Percentiles rank a stretch among this genome's conserved stretches.
Conservation (phyloP, 2,888 invertebrate genomes). For the Pseudeuparius sepicola region DNA sequence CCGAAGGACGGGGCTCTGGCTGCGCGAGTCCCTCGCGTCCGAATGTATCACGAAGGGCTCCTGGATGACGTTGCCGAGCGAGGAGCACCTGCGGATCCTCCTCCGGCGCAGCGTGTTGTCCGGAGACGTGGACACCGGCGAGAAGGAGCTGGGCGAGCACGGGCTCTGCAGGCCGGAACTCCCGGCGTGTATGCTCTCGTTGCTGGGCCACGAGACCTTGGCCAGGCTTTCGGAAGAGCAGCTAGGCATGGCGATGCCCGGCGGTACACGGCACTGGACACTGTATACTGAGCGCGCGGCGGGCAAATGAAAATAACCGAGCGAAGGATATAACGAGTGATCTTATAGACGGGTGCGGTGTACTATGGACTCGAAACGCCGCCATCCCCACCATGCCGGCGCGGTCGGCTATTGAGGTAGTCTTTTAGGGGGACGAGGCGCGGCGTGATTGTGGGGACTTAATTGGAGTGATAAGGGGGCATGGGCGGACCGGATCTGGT, state of each 20-base stretch:
- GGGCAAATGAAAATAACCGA: constrained; percentile 12
- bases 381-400: constrained; percentile 24
- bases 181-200: constrained; percentile 44
- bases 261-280: no score
- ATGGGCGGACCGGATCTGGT: constrained; percentile 14
- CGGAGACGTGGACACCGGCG: constrained; percentile 46
- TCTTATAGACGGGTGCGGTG: constrained; percentile 33
- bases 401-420: constrained; percentile 28
- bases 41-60: constrained; percentile 41
- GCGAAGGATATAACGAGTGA: constrained; percentile 20
- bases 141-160: constrained; percentile 40
- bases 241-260: constrained; percentile 58
- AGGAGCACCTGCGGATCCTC: constrained; percentile 42
- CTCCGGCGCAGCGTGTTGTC: constrained; percentile 42
- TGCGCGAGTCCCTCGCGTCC: constrained; percentile 47
- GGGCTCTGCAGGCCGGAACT: constrained; percentile 39
- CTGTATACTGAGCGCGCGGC: constrained; percentile 14
- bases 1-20: constrained; percentile 29
- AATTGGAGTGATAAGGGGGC: constrained; percentile 15
- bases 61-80: constrained; percentile 49
- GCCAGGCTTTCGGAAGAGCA: constrained; percentile 53
- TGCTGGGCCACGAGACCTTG: constrained; percentile 44
- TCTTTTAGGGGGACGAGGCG: constrained; percentile 19
- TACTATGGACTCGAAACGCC: constrained; percentile 31
- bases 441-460: no score